Evolutionary conservation across 2,888 invertebrate genomes (phyloP), one percentile per base, ranked within the genome.

Genomic region (Bruchidius siliquastri): DNA sequence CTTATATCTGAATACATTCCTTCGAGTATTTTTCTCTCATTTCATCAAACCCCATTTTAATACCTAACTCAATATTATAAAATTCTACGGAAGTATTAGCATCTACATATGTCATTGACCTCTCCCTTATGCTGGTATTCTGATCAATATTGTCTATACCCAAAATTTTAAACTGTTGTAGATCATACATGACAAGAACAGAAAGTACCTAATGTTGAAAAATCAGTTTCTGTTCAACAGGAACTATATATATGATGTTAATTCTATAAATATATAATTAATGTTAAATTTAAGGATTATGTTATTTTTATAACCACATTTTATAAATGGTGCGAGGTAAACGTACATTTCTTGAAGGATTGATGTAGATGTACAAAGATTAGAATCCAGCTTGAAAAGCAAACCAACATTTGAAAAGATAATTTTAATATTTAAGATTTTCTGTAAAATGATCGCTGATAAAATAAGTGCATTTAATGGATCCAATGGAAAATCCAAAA

Each of bases 261-360:
- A 49, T 49, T 49, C 13, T 49, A 49, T 49, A 49, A 49, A 49
- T 49, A 18, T 49, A 49, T 49, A 49, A 49, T 49, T 49, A 49
- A 13, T 49, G 49, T 49, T 49, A 49, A 13, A 3, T 49, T 3
- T 49, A 49, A 49, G 71, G 71, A 73, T 70, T 73, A 74, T 73
- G 71, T 76, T 76, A 76, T 76, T 76, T 76, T 76, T 76, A 76
- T 76, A 76, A 72, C 26, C 70, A 74, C 72, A 76, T 76, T 76
- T 76, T 76, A 72, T 74, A 74, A 73, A 73, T 70, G 71, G 70
- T 76, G 71, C 70, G 71, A 68, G 71, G 30, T 26, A 13, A 13
- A 49, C 18, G 18, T 26, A 26, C 26, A 4, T 26, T 26, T 26
- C 8, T 4, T 26, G 26, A 26, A 26, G 8, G 26, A 26, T 2